Evolutionary conservation across 1,140 invertebrate genomes (phyloP).

Genomic region (Nylanderia fulva): DNA sequence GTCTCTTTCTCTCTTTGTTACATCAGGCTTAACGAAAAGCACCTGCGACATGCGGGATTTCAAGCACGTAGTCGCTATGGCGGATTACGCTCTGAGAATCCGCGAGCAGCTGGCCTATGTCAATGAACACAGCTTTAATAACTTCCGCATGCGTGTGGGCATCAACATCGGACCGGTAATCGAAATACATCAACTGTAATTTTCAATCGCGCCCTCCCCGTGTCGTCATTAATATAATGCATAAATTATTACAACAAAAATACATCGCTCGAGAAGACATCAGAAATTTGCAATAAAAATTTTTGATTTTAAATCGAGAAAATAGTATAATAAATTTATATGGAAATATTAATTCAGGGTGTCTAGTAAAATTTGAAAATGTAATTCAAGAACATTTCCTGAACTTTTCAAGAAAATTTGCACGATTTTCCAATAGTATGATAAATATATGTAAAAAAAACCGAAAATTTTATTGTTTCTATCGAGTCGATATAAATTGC

Average conservation of each 20-base stretch:
- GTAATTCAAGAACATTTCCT: no score
- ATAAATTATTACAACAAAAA: no score
- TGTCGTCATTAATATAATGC: no score
- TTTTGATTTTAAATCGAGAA: background rate
- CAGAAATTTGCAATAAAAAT: background rate
- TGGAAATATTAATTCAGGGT: no score
- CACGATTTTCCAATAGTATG: no score
- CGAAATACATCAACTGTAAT: slow-evolving; percentile 4
- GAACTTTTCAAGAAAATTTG: no score
- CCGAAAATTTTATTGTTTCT: no score
- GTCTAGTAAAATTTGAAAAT: no score
- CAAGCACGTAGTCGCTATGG: slow-evolving; percentile 94
- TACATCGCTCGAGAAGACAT: background rate
- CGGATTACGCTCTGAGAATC: slow-evolving; percentile 95
- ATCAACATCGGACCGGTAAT: slow-evolving; percentile 96
- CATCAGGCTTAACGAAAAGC: slow-evolving; percentile 90
- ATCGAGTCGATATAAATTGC: no score
- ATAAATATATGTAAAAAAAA: no score
- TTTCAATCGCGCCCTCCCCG: no score
- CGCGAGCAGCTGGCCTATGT: slow-evolving; percentile 95
- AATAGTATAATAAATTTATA: no score
- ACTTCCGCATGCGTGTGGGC: slow-evolving; percentile 97
- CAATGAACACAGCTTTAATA: slow-evolving; percentile 98
- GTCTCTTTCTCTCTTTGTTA: slow-evolving; percentile 41
- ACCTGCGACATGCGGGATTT: slow-evolving; percentile 92